Percentiles rank a stretch among this genome's conserved stretches.
Evolutionary conservation across 1,140 invertebrate species (phyloP).

Genomic region (Acyrthosiphon pisum): DNA sequence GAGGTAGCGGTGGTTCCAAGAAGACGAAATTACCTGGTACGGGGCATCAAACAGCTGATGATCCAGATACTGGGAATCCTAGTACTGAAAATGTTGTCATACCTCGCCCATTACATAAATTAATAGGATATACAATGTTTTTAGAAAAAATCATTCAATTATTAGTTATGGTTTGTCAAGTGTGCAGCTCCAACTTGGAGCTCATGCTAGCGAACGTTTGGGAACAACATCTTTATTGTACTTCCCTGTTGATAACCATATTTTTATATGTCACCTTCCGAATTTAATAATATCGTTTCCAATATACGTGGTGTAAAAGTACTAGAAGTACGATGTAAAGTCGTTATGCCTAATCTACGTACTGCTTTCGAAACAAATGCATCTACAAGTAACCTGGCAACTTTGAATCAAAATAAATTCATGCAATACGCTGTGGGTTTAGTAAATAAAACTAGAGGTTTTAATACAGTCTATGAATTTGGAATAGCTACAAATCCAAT

Average conservation of each 20-base stretch:
- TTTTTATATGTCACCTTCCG: no score
- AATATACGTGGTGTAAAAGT: no score
- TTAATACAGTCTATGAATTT: no score
- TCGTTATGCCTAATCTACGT: background rate
- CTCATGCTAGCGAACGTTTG: background rate
- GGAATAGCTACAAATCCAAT: no score
- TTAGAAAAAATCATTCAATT: background rate
- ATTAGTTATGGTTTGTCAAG: background rate
- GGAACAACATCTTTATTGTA: background rate
- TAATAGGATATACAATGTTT: background rate
- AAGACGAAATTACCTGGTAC: background rate
- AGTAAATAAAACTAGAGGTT: no score
- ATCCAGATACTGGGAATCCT: background rate
- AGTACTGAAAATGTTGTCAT: background rate
- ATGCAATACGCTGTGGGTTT: no score
- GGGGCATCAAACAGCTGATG: background rate
- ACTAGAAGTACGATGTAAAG: background rate
- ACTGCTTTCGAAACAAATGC: background rate
- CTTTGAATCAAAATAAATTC: slow-evolving; percentile 32
- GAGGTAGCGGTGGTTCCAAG: background rate
- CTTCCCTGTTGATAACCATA: background rate
- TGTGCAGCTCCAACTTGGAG: background rate
- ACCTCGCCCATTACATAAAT: background rate
- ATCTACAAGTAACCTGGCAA: background rate
- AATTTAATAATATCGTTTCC: background rate